phyloP scores from a whole-genome alignment of 2,113 vertebrate genomes.

The Oreochromis niloticus region DNA sequence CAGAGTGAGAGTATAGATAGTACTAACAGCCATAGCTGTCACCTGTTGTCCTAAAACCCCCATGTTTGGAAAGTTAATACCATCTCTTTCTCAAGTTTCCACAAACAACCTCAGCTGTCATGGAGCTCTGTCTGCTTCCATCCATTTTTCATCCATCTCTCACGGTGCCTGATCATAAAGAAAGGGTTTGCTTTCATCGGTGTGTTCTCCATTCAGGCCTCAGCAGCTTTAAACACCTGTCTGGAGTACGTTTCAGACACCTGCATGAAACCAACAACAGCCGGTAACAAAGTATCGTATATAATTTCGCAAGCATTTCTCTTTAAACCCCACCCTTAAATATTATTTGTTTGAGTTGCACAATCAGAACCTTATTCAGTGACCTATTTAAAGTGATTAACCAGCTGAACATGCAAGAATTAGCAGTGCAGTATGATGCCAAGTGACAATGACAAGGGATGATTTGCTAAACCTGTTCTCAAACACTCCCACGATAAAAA shows the following conservation, averaged over 20 bases:
- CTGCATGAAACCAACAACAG: background rate
- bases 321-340: background rate
- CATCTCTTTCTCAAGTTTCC: conserved; percentile 45
- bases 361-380: background rate
- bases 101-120: conserved; percentile 53
- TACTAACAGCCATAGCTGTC: conserved; percentile 1
- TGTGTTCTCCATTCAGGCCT: background rate
- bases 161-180: background rate
- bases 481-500: background rate
- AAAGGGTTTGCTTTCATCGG: conserved; percentile 26
- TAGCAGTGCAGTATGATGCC: background rate
- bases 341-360: background rate
- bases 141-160: conserved; percentile 9
- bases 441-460: background rate
- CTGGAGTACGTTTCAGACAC: background rate
- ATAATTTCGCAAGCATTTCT: background rate
- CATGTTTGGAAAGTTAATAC: conserved; percentile 39
- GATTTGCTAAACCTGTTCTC: background rate
- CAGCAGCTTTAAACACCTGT: background rate
- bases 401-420: background rate
- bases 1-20: background rate
- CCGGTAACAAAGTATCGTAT: background rate
- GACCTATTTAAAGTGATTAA: background rate
- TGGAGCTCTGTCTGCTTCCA: conserved; percentile 13
- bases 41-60: conserved; percentile 44